Evolutionary conservation across 2,888 invertebrate genomes (phyloP), one percentile per base, ranked within the genome.

Genomic region (Troides aeacus): DNA sequence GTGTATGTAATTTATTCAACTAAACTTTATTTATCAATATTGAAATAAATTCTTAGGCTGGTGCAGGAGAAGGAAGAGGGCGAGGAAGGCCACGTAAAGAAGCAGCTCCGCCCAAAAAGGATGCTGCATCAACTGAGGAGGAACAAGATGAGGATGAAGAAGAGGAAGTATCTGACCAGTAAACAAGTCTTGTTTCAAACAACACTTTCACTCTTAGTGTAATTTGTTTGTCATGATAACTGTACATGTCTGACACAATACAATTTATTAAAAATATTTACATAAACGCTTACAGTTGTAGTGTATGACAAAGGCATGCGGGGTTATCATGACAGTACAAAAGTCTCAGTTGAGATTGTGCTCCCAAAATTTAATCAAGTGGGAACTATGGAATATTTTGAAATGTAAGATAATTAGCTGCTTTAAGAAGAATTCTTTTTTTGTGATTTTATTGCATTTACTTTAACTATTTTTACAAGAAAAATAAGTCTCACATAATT

Each of bases 131-230:
- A 57, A 82, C 90, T 69, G 93, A 93, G 74, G 93, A 93, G 75
- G 92, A 93, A 78, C 91, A 92, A 69, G 93, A 93, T 59, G 89
- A 90, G 62, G 92, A 93, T 72, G 92, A 93, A 59, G 93, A 92
- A 39, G 92, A 93, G 64, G 92, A 93, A 73, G 93, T 89, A 76
- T 93, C 93, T 77, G 93, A 93, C 84, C 90, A 93, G 87, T 93
- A 91, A 90, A 84, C 72, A 75, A 83, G 82, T 84, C 84, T 76
- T 79, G 81, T 80, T 80, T 74, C 74, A 78, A 78, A 82, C 80
- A 79, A 78, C 78, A 84, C 84, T 85, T 84, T 86, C 83, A 84
- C 83, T 81, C 75, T 80, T 90, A 91, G 91, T 86, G 87, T 89
- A 90, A 90, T 88, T 89, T 89, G 89, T 86, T 84, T 87, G 88